Base-by-base conservation (phyloP, 2,888 invertebrate species). In the Timema cristinae region DNA sequence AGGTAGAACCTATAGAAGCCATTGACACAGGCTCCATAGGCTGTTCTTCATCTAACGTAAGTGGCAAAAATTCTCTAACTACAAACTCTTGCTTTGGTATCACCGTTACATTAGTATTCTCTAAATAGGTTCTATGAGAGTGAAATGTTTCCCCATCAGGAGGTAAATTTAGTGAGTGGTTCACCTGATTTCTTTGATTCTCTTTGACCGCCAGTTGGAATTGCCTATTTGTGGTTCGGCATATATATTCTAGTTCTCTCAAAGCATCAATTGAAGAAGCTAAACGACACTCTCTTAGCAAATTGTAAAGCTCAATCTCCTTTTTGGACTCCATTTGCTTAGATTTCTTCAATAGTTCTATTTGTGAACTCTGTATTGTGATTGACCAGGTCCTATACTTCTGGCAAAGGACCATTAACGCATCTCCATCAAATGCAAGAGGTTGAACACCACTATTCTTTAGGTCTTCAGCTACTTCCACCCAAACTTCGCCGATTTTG, bases 401-500 rank as follows among this genome's bases (percentile, higher is more conserved):
- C 9, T 48, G 63, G 47, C 63, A 63, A 48, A 63, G 63, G 48
- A 32, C 10, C 16, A 11, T 63, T 47, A 63, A 32, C 9, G 63
- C 63, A 13, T 63, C 63, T 11, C 47, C 63, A 1, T 63, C 63
- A 9, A 47, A 6, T 9, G 32, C 48, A 6, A 63, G 47, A 47
- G 63, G 63, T n/a, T 63, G 47, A 47, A 63, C 48, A 8, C 63
- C 63, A 13, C 9, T 47, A 15, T 47, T 47, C 13, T 48, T 63
- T 10, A 63, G 63, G 11, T 63, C 63, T 48, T 63, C 47, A 13
- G 48, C 63, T 13, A 63, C 63, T 48, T 63, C 63, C 63, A 15
- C 10, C 63, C 63, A 63, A 15, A 63, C 63, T 63, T 63, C 63
- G 9, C 63, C 63, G 6, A 63, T 32, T 63, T 63, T 63, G 7